Evolutionary conservation across 2,888 invertebrate genomes (phyloP), one percentile per base, ranked within the genome.

Genomic region (Drosophila nigricruria): DNA sequence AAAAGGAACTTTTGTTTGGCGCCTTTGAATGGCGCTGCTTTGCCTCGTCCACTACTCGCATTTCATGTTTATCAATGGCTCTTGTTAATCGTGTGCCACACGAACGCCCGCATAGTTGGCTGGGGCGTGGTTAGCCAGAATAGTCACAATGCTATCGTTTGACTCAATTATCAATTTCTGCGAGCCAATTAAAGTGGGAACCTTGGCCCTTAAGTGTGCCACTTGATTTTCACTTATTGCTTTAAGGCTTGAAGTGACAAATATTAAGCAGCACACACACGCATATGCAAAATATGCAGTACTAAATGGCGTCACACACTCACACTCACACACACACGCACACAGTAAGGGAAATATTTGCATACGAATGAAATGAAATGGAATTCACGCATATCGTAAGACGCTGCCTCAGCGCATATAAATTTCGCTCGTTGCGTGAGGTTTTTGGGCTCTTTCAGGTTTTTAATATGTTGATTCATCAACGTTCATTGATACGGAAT

Each of bases 261-360:
- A 16, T 27, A 59, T 54, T 38, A n/a, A 43, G 4, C 16, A 18
- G 34, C 16, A 32, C 47, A 30, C 38, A 18, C 18, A 18, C 40
- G 18, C 40, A n/a, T 10, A 18, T 18, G 57, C 60, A 34, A 42
- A 42, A 56, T 42, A 56, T 42, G 42, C 68, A 59, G 52, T 45
- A 69, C 47, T 53, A 60, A 69, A 67, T 67, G 68, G 53, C 68
- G 36, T 60, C 54, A 25, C 49, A 42, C 40, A 20, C 40, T 34
- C 56, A 56, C 62, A 53, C 16, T 5, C 36, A 36, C 36, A 42
- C 40, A 40, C 56, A 25, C 45, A 54, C 36, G n/a, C 42, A 36
- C 57, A 53, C 60, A n/a, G 23, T 27, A n/a, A 25, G n/a, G 20
- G 40, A 72, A 63, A 57, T 75, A 81, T 84, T 79, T 79, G 77